Percentiles rank a stretch among this genome's conserved stretches.
These are phyloP conservation scores for Bradypus variegatus DNA, from an alignment of 2,797 vertebrate species.

Conservation along the genomic window DNA sequence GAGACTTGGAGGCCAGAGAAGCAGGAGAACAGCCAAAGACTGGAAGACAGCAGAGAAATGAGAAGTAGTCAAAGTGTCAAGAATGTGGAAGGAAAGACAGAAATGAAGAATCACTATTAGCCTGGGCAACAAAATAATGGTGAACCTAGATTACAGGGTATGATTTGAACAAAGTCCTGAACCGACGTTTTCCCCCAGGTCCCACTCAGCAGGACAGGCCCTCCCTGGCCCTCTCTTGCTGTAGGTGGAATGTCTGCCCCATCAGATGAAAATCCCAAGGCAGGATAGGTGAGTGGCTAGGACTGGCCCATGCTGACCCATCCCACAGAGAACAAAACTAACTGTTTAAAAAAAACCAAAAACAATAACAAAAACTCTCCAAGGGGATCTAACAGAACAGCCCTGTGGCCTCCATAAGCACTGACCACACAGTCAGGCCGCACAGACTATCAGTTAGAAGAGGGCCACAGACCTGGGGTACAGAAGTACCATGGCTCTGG, in stretches of 20 bases:
- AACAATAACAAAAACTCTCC: no score
- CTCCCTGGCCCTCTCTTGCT: background rate
- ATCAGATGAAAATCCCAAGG: background rate
- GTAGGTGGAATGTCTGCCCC: background rate
- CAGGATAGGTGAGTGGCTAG: background rate
- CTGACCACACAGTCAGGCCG: no score
- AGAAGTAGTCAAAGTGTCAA: background rate
- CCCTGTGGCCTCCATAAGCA: background rate
- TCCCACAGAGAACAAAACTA: background rate
- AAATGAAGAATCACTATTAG: fast-evolving
- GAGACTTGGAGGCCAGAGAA: background rate
- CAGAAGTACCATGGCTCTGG: background rate
- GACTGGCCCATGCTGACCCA: background rate
- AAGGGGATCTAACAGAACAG: background rate
- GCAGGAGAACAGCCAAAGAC: background rate
- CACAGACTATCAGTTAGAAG: background rate
- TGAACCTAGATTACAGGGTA: background rate
- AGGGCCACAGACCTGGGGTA: background rate
- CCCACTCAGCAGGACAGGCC: background rate
- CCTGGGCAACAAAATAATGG: background rate
- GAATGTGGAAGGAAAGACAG: background rate
- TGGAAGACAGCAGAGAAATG: background rate
- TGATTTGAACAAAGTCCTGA: background rate
- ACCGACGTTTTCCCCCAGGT: no score
- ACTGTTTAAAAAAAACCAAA: background rate